phyloP scores from a whole-genome alignment of 2,113 vertebrate species.

The Pedetes capensis region DNA sequence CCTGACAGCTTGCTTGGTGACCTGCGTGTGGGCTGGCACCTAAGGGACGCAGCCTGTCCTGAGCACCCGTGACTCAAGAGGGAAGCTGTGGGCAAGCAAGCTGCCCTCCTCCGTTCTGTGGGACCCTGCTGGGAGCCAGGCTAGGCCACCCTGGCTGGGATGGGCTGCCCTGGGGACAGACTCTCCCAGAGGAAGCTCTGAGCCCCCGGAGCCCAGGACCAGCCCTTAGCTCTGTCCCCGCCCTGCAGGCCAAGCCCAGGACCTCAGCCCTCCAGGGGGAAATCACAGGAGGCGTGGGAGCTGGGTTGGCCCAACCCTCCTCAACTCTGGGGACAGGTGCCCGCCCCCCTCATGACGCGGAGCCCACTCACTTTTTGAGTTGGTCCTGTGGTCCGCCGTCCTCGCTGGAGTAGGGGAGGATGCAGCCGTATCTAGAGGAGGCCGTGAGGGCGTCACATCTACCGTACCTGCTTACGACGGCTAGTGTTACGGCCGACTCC shows the following conservation, averaged over 20 bases:
- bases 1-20: too few relatives aligned
- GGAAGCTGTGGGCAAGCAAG: too few relatives aligned
- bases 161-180: rapidly evolving
- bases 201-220: not conserved
- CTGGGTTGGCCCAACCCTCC: too few relatives aligned
- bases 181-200: not conserved
- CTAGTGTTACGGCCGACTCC: constrained; percentile 26
- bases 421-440: constrained; percentile 90
- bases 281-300: not conserved
- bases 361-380: constrained; percentile 91
- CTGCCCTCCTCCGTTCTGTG: too few relatives aligned
- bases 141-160: too few relatives aligned
- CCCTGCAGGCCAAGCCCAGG: not conserved
- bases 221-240: not conserved
- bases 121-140: too few relatives aligned
- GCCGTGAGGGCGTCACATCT: constrained; percentile 70
- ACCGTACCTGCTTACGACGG: constrained; percentile 65
- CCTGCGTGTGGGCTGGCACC: not conserved
- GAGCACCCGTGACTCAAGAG: too few relatives aligned
- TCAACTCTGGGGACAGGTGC: rapidly evolving
- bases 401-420: constrained; percentile 86
- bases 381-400: constrained; percentile 91
- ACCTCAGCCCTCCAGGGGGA: not conserved
- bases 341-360: too few relatives aligned
- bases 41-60: not conserved